A percentile compares a stretch with the other conserved stretches of the same genome.
phyloP scores from a whole-genome alignment of 1,140 invertebrate genomes.

The Saccostrea echinata region DNA sequence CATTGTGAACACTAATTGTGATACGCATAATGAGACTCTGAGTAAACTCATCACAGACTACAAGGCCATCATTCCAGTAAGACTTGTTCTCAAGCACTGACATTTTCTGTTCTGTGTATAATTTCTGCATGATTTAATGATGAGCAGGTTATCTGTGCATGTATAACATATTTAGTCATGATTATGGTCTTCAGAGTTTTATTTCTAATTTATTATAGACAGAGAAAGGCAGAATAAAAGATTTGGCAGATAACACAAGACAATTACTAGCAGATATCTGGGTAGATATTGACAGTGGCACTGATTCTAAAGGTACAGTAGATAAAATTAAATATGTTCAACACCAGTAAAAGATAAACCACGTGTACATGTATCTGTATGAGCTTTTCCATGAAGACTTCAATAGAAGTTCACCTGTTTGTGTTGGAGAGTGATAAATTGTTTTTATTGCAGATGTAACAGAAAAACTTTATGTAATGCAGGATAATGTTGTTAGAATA shows the following conservation, averaged over 20 bases:
- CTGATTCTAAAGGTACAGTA: not conserved
- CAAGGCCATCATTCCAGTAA: slow-evolving; percentile 50
- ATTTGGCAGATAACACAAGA: not conserved
- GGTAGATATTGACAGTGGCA: not conserved
- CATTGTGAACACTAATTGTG: slow-evolving; percentile 75
- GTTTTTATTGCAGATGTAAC: not conserved
- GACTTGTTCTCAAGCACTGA: not conserved
- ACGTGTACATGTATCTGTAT: no score
- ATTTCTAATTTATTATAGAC: not conserved
- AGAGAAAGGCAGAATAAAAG: slow-evolving; percentile 43
- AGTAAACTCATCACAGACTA: slow-evolving; percentile 66
- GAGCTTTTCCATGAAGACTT: no score
- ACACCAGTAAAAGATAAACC: no score
- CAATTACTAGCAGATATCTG: slow-evolving; percentile 3
- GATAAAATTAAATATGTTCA: no score
- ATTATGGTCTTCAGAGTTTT: not conserved
- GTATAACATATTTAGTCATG: not conserved
- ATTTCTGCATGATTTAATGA: not conserved
- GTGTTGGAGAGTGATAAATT: not conserved
- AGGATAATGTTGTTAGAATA: slow-evolving; percentile 41
- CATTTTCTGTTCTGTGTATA: not conserved
- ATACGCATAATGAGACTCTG: slow-evolving; percentile 61
- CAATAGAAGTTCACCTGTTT: not conserved
- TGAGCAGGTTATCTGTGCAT: not conserved
- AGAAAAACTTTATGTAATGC: slow-evolving; percentile 28